Percentiles rank a stretch among this genome's conserved stretches.
Conservation (phyloP, 2,113 vertebrate genomes). For the Pleuronectes platessa region DNA sequence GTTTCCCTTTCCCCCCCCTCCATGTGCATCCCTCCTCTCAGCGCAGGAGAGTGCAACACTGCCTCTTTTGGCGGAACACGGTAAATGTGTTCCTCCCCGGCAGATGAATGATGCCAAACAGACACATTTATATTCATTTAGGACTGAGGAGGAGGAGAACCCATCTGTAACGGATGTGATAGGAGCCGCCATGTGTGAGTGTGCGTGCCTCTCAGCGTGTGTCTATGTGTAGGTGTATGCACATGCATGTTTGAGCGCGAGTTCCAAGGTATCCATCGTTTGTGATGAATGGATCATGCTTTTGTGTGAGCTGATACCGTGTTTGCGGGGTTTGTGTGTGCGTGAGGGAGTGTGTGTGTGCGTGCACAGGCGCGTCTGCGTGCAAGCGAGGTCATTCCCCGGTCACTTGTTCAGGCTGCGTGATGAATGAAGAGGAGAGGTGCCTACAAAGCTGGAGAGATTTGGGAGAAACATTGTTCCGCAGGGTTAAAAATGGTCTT, state of each 20-base stretch:
- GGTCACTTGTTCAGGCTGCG: slow-evolving; percentile 80
- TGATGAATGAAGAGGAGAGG: slow-evolving; percentile 82
- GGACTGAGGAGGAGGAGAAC: slow-evolving; percentile 79
- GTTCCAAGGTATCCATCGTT: slow-evolving; percentile 79
- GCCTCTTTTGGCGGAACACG: slow-evolving; percentile 69
- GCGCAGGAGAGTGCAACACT: slow-evolving; percentile 68
- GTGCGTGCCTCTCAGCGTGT: slow-evolving; percentile 42
- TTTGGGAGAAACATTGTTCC: slow-evolving; percentile 81
- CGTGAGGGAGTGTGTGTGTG: slow-evolving; percentile 31
- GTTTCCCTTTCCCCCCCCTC: slow-evolving; percentile 11
- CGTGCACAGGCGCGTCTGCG: slow-evolving; percentile 24
- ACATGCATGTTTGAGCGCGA: slow-evolving; percentile 62
- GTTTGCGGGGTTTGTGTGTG: slow-evolving; percentile 59
- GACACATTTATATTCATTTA: slow-evolving; percentile 85
- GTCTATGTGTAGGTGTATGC: slow-evolving; percentile 50
- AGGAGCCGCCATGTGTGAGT: slow-evolving; percentile 61
- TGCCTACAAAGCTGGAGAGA: slow-evolving; percentile 76
- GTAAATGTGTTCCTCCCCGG: slow-evolving; percentile 66
- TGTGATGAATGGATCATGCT: slow-evolving; percentile 77
- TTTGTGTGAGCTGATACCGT: slow-evolving; percentile 73
- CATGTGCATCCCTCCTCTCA: slow-evolving; percentile 23
- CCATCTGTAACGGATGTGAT: slow-evolving; percentile 83
- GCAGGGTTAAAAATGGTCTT: slow-evolving; percentile 77
- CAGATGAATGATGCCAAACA: slow-evolving; percentile 83
- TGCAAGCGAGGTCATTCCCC: slow-evolving; percentile 75